Evolutionary conservation across 2,113 vertebrate genomes (phyloP).

Genomic region (Motacilla alba): DNA sequence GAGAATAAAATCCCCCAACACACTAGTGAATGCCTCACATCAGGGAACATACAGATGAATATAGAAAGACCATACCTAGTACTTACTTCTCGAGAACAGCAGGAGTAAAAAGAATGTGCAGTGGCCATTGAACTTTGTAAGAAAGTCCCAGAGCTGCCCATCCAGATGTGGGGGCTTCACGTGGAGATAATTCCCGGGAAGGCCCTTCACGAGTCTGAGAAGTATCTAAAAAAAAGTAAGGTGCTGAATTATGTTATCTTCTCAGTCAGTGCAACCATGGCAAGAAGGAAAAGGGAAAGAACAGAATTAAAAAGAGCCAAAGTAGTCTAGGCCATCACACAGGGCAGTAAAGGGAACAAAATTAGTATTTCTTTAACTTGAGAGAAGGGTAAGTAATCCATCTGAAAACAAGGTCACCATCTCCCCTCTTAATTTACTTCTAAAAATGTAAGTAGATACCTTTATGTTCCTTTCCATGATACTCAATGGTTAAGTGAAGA

Average conservation of each 20-base stretch:
- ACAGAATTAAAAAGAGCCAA: not conserved
- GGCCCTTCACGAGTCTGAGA: constrained; percentile 83
- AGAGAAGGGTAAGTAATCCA: not conserved
- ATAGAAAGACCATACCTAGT: not conserved
- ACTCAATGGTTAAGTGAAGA: constrained; percentile 91
- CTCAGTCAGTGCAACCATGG: not conserved
- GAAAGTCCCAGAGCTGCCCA: constrained; percentile 95
- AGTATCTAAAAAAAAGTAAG: constrained; percentile 71
- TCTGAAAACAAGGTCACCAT: not conserved
- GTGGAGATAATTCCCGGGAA: constrained; percentile 89
- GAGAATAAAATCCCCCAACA: not conserved
- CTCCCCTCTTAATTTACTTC: not conserved
- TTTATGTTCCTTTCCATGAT: constrained; percentile 93
- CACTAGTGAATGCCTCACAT: not conserved
- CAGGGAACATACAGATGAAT: not conserved
- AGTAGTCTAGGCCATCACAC: not conserved
- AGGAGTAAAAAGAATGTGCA: constrained; percentile 97
- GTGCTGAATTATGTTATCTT: not conserved
- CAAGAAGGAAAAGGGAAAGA: not conserved
- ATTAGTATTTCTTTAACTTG: not conserved
- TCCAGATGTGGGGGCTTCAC: constrained; percentile 88
- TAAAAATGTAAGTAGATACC: constrained; percentile 70
- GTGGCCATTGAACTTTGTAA: constrained; percentile 97
- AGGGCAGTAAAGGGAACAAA: not conserved
- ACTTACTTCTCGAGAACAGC: constrained; percentile 95